Evolutionary conservation across 37 sponge, comb jelly and placozoan species (phyloP), one percentile per base, ranked within the genome.

Genomic region (Agelas oroides): DNA sequence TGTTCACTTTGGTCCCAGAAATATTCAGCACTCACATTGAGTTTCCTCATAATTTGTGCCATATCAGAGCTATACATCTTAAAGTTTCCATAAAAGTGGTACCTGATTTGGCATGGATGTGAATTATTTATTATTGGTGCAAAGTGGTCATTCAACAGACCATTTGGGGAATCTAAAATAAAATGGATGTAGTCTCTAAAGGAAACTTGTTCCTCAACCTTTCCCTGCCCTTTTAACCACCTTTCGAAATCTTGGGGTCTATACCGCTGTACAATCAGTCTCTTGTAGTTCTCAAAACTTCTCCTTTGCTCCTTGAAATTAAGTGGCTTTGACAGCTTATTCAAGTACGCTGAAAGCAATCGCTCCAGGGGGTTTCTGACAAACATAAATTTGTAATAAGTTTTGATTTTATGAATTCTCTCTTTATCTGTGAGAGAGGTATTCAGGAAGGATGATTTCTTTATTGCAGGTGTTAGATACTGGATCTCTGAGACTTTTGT

Each of bases 301-400:
- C 36, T 2, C 18, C 34, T 1, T 18, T n/a, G n/a, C n/a, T 24
- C 5, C 14, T 1, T 33, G 28, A 20, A 41, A n/a, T 70, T 30
- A 21, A 78, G 65, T 2, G 83, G 83, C 5, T n/a, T 21, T 24
- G 54, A 1, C 1, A 87, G 24, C 39, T 87, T 87, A 72, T 79
- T 59, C 20, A 39, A 21, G 65, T 46, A 87, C 1, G 87, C 87
- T 25, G 80, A 78, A 14, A 87, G 39, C 32, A 87, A 66, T 37
- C 87, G 71, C 23, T 87, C 80, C n/a, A 87, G 71, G 20, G 87
- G 87, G 61, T 87, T 71, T 24, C 87, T 53, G 16, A 87, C 12
- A 13, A 87, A 79, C 1, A 69, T 27, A 63, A 79, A 60, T 38
- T 73, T 78, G 33, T 21, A 78, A 56, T 79, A 87, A 53, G 14